Evolutionary conservation across 2,888 invertebrate genomes (phyloP).

Genomic region (Ecliptopera silaceata): DNA sequence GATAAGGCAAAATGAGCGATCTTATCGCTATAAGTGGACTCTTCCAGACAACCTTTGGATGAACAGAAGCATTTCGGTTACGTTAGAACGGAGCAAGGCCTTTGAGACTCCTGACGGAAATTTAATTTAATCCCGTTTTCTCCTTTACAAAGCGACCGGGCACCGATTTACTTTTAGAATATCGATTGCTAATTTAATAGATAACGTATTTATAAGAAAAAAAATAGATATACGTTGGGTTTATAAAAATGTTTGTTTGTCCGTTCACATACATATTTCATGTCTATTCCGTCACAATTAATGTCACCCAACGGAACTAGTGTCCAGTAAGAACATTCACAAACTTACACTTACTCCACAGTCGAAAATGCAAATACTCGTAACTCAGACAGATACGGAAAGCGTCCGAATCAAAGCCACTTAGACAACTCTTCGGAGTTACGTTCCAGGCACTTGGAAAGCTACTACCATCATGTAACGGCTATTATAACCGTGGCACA

Average conservation of each 20-base stretch:
- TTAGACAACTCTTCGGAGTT: constrained; percentile 63
- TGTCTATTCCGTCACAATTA: too few relatives aligned
- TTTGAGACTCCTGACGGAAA: constrained; percentile 75
- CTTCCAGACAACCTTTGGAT: too few relatives aligned
- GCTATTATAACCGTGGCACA: too few relatives aligned
- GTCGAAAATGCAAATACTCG: constrained; percentile 27
- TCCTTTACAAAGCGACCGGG: constrained; percentile 66
- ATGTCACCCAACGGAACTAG: too few relatives aligned
- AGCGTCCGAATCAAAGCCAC: constrained; percentile 60
- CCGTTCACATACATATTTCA: too few relatives aligned
- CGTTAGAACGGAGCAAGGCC: constrained; percentile 68
- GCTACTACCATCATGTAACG: neutral
- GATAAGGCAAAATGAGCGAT: too few relatives aligned
- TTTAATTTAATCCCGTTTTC: constrained; percentile 80
- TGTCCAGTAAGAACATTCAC: neutral
- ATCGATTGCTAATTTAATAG: constrained; percentile 24
- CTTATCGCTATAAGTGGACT: too few relatives aligned
- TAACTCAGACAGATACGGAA: constrained; percentile 24
- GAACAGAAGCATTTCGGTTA: constrained; percentile 53
- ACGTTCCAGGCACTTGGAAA: constrained; percentile 21
- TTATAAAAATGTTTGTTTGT: too few relatives aligned
- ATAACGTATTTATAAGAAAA: constrained; percentile 8
- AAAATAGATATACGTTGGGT: too few relatives aligned
- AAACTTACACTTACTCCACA: constrained; percentile 11
- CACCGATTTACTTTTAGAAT: constrained; percentile 53